Percentiles rank a stretch among this genome's conserved stretches.
Conservation (phyloP, 2,113 vertebrate species). For the Eonycteris spelaea region DNA sequence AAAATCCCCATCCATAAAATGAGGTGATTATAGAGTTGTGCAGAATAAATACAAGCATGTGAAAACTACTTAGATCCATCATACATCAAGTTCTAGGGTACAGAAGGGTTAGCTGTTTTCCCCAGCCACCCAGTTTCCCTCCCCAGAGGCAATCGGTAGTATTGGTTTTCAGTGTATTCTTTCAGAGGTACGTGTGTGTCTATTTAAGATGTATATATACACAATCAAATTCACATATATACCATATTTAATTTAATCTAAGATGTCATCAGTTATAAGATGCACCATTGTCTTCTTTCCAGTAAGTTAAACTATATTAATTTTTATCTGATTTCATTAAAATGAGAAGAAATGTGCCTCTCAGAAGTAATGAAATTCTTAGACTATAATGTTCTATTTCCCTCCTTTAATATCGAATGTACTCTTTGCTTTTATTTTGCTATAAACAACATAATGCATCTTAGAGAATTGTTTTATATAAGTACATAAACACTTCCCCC, state of each 20-base stretch:
- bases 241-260: neutral
- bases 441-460: neutral
- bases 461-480: neutral
- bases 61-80: neutral
- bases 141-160: neutral
- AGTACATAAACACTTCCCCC: neutral
- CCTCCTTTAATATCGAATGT: neutral
- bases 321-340: slow-evolving; percentile 28
- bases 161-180: neutral
- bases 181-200: neutral
- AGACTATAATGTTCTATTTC: neutral
- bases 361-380: slow-evolving; percentile 31
- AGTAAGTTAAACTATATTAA: neutral
- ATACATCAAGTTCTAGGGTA: neutral
- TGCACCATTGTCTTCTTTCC: neutral
- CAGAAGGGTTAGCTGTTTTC: neutral
- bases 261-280: neutral
- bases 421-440: neutral
- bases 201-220: neutral
- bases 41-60: neutral
- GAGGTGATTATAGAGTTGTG: neutral
- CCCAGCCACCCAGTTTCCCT: neutral
- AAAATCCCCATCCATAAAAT: slow-evolving; percentile 1
- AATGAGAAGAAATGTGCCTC: neutral
- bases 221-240: neutral